Percentiles rank a stretch among this genome's conserved stretches.
These are phyloP conservation scores for Atherinomorus stipes DNA, from an alignment of 2,113 vertebrate genomes.

Conservation along the genomic window DNA sequence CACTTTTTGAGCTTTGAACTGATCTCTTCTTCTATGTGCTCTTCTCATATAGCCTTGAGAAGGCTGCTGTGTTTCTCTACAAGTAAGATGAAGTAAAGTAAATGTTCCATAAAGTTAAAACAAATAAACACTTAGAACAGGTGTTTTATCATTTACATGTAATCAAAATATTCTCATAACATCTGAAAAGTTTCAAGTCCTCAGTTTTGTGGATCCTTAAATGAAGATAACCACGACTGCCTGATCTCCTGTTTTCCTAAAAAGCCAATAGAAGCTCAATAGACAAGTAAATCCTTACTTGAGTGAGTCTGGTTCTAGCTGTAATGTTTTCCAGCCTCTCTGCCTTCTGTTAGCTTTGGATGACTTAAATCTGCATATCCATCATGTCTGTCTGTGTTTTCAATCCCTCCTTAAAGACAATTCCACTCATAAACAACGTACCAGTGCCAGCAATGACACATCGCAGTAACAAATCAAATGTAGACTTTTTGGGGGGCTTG, in stretches of 20 bases:
- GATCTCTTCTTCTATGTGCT: too few relatives aligned
- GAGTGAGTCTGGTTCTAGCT: constrained; percentile 1
- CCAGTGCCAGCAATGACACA: constrained; percentile 29
- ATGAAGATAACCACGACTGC: constrained; percentile 18
- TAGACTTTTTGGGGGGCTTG: background rate
- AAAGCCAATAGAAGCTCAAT: constrained; percentile 28
- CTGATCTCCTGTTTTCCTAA: constrained; percentile 42
- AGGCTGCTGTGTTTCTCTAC: too few relatives aligned
- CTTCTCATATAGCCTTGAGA: too few relatives aligned
- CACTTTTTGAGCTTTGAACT: too few relatives aligned
- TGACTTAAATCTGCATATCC: constrained; percentile 26
- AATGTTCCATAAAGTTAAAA: too few relatives aligned
- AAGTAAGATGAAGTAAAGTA: too few relatives aligned
- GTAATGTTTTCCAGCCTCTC: constrained; percentile 5
- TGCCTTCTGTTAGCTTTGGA: constrained; percentile 47
- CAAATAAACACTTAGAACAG: too few relatives aligned
- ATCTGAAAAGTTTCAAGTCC: constrained; percentile 6
- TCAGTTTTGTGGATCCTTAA: constrained; percentile 24
- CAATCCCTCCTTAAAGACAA: constrained; percentile 39
- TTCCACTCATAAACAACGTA: constrained; percentile 35
- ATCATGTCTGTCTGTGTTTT: constrained; percentile 25
- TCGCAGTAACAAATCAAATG: constrained; percentile 44
- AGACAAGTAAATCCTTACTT: constrained; percentile 33
- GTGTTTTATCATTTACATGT: too few relatives aligned
- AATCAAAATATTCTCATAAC: background rate